Evolutionary conservation across 2,113 vertebrate genomes (phyloP).

Genomic region (Callorhinus ursinus): DNA sequence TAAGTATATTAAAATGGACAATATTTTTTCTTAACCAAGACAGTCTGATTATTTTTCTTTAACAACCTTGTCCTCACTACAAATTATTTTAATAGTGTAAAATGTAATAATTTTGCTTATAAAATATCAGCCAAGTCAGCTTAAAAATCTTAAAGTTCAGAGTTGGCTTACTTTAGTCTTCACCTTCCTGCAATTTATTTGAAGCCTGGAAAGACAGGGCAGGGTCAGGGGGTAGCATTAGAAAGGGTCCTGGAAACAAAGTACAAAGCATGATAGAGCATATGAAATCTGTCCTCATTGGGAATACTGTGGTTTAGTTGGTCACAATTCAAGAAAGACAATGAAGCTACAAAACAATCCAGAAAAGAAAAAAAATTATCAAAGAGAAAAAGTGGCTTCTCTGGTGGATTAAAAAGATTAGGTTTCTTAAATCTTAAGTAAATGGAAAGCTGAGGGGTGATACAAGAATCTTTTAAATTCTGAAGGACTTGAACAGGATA

Average conservation of each 20-base stretch:
- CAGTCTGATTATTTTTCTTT: slow-evolving; percentile 46
- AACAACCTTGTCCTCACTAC: background rate
- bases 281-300: background rate
- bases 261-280: background rate
- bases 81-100: slow-evolving; percentile 50
- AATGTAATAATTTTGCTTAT: slow-evolving; percentile 46
- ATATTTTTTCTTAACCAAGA: slow-evolving; percentile 30
- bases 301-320: background rate
- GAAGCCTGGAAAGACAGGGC: background rate
- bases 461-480: background rate
- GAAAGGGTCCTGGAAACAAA: slow-evolving; percentile 28
- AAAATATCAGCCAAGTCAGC: slow-evolving; percentile 42
- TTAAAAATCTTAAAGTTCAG: slow-evolving; percentile 18
- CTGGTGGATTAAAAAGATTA: slow-evolving; percentile 25
- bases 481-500: slow-evolving; percentile 7
- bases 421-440: slow-evolving; percentile 42
- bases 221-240: background rate
- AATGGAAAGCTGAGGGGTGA: slow-evolving; percentile 12
- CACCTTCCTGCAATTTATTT: background rate
- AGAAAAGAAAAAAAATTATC: background rate
- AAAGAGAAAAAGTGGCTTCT: background rate
- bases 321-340: background rate
- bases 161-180: background rate
- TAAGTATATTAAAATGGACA: slow-evolving; percentile 37
- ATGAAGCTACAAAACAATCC: background rate